phyloP scores from a whole-genome alignment of 2,113 vertebrate genomes.

The Pycnonotus jocosus region DNA sequence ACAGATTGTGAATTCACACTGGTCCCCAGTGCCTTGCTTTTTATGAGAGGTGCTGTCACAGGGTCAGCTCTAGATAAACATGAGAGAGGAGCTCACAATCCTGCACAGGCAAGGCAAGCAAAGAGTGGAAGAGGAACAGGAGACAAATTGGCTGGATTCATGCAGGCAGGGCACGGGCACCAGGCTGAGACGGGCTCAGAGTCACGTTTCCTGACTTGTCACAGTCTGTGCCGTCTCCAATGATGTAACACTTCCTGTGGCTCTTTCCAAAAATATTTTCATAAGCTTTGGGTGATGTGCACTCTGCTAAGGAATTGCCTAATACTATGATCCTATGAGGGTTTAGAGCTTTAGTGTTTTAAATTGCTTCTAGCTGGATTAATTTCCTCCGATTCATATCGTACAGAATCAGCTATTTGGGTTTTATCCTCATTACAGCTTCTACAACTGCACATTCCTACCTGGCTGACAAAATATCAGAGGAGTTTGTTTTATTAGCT shows the following conservation, averaged over 20 bases:
- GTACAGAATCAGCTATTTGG: not conserved
- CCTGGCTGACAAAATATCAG: not conserved
- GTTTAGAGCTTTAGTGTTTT: not conserved
- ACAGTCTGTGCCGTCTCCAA: not conserved
- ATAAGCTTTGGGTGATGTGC: not conserved
- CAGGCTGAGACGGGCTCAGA: rapidly evolving
- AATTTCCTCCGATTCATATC: not conserved
- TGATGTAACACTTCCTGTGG: not conserved
- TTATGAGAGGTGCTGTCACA: rapidly evolving
- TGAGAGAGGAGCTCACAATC: not conserved
- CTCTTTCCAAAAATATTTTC: not conserved
- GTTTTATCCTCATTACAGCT: not conserved
- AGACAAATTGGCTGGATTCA: not conserved
- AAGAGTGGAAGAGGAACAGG: not conserved
- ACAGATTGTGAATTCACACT: rapidly evolving
- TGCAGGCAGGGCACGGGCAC: not conserved
- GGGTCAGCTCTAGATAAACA: not conserved
- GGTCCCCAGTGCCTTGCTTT: not conserved
- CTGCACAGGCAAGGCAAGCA: not conserved
- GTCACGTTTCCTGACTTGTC: not conserved
- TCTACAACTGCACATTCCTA: not conserved
- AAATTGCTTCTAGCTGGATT: not conserved
- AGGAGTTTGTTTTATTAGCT: not conserved
- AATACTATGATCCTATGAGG: not conserved
- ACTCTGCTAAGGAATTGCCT: not conserved